Percentiles rank a stretch among this genome's conserved stretches.
Evolutionary conservation across 2,797 vertebrate species (phyloP).

Genomic region (Balearica regulorum): DNA sequence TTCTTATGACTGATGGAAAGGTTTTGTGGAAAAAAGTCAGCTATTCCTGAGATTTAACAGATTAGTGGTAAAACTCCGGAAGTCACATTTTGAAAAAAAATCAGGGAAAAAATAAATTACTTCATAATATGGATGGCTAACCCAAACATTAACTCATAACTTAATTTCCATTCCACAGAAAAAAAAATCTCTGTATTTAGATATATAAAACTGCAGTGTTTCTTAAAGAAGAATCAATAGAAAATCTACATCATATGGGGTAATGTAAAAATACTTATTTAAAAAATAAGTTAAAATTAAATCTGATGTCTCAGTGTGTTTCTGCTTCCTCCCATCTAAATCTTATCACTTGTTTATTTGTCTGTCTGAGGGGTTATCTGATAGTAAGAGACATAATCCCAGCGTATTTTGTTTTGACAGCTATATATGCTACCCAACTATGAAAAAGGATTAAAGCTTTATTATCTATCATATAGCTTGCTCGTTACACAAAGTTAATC

Average conservation of each 20-base stretch:
- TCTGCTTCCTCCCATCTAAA: background rate
- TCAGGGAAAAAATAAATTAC: background rate
- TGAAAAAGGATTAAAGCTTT: background rate
- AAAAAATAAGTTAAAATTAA: background rate
- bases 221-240: background rate
- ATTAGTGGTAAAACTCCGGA: background rate
- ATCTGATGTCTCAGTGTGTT: background rate
- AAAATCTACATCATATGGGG: background rate
- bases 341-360: background rate
- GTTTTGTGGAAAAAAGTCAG: background rate
- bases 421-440: background rate
- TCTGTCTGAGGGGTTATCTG: background rate
- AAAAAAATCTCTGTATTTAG: background rate
- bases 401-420: background rate
- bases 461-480: background rate
- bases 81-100: background rate
- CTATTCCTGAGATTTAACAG: background rate
- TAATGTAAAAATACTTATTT: background rate
- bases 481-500: background rate
- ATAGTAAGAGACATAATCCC: background rate
- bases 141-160: background rate
- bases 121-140: background rate
- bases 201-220: background rate
- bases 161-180: background rate
- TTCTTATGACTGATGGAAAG: background rate